phyloP scores from a whole-genome alignment of 2,888 invertebrate species.

The Latrodectus hesperus region DNA sequence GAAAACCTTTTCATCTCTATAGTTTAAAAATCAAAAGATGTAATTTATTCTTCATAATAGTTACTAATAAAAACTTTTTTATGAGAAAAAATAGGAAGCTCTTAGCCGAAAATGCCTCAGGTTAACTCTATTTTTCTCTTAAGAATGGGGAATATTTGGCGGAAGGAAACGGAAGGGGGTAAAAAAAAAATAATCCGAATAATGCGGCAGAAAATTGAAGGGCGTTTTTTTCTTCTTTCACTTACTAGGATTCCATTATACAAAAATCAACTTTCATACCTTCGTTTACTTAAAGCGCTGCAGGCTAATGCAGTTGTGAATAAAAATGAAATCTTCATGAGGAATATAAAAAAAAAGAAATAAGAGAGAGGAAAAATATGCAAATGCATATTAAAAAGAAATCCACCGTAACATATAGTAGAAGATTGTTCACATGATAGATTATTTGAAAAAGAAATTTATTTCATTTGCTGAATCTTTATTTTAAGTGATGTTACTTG shows the following conservation, averaged over 20 bases:
- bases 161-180: background rate
- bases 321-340: background rate
- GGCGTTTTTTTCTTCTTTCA: background rate
- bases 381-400: background rate
- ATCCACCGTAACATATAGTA: background rate
- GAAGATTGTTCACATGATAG: too few relatives aligned
- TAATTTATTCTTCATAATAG: too few relatives aligned
- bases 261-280: background rate
- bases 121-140: background rate
- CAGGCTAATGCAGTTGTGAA: background rate
- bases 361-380: background rate
- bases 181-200: too few relatives aligned
- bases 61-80: too few relatives aligned
- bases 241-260: background rate
- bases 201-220: too few relatives aligned
- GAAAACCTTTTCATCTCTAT: too few relatives aligned
- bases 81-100: background rate
- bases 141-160: background rate
- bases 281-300: background rate
- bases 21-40: too few relatives aligned
- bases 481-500: too few relatives aligned
- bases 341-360: too few relatives aligned
- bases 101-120: background rate
- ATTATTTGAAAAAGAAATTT: too few relatives aligned
- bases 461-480: too few relatives aligned